Evolutionary conservation across 1,140 invertebrate species (phyloP).

Genomic region (Aricia agestis): DNA sequence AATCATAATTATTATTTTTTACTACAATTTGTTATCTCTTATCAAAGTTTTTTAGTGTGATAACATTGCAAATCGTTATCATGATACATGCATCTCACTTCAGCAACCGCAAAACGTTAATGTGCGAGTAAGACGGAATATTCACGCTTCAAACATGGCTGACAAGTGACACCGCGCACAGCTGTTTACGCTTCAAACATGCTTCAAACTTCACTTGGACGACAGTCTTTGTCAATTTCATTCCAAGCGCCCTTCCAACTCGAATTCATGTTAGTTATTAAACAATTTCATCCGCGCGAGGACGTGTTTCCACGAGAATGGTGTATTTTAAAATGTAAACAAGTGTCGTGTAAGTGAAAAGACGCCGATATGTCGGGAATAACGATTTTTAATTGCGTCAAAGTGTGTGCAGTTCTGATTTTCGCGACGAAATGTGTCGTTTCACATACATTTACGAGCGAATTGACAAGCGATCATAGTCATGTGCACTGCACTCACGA

Average conservation of each 20-base stretch:
- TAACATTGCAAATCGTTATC: neutral
- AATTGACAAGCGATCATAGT: slow-evolving; percentile 46
- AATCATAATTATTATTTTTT: too few relatives aligned
- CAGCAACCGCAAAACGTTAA: neutral
- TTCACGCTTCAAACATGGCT: neutral
- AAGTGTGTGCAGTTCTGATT: slow-evolving; percentile 39
- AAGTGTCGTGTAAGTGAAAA: slow-evolving; percentile 46
- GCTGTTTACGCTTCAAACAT: neutral
- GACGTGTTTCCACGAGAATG: neutral
- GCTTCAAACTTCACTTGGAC: neutral
- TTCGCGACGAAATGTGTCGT: slow-evolving; percentile 38
- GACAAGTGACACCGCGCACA: slow-evolving; percentile 5
- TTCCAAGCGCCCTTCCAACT: neutral
- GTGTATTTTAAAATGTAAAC: slow-evolving; percentile 47
- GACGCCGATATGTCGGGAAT: slow-evolving; percentile 39
- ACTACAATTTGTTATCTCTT: neutral
- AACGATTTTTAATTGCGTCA: slow-evolving; percentile 28
- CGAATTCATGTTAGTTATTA: slow-evolving; percentile 10
- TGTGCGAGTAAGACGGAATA: neutral
- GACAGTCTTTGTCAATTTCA: slow-evolving; percentile 8
- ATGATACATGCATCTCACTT: neutral
- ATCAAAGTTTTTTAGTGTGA: neutral
- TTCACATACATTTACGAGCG: slow-evolving; percentile 40
- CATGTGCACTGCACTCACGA: slow-evolving; percentile 59
- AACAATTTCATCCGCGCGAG: neutral